Evolutionary conservation across 2,113 vertebrate species (phyloP).

Genomic region (Hippolais icterina): DNA sequence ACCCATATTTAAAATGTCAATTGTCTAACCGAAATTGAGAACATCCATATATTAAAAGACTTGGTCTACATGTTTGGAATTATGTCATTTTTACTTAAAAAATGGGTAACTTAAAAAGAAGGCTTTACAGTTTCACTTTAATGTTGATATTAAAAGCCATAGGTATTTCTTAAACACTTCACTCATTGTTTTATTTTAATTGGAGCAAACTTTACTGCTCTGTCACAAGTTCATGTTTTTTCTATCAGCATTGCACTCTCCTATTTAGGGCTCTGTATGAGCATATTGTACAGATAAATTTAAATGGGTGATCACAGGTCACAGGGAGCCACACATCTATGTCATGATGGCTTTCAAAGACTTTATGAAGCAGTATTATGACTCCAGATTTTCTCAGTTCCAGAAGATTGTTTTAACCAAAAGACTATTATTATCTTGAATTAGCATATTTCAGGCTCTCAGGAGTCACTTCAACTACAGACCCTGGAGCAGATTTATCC

Average conservation of each 20-base stretch:
- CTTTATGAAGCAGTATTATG: neutral
- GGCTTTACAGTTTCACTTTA: neutral
- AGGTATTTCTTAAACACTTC: neutral
- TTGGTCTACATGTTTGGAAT: neutral
- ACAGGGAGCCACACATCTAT: neutral
- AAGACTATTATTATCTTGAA: neutral
- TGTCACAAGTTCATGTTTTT: neutral
- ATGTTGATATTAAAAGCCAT: neutral
- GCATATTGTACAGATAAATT: neutral
- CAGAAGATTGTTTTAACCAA: neutral
- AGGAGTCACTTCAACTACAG: neutral
- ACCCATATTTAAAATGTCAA: slow-evolving; percentile 43
- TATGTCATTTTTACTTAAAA: neutral
- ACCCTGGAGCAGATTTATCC: neutral
- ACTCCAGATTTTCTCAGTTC: neutral
- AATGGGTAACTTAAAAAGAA: neutral
- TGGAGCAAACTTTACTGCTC: neutral
- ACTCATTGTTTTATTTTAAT: neutral
- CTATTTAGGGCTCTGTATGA: neutral
- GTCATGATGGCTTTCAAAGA: neutral
- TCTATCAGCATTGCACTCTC: neutral
- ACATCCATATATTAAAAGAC: neutral
- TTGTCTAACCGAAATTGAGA: slow-evolving; percentile 45
- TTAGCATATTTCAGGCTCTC: neutral
- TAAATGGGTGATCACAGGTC: neutral